Evolutionary conservation across 2,888 invertebrate genomes (phyloP), one percentile per base, ranked within the genome.

Genomic region (Macroteleia sp.): DNA sequence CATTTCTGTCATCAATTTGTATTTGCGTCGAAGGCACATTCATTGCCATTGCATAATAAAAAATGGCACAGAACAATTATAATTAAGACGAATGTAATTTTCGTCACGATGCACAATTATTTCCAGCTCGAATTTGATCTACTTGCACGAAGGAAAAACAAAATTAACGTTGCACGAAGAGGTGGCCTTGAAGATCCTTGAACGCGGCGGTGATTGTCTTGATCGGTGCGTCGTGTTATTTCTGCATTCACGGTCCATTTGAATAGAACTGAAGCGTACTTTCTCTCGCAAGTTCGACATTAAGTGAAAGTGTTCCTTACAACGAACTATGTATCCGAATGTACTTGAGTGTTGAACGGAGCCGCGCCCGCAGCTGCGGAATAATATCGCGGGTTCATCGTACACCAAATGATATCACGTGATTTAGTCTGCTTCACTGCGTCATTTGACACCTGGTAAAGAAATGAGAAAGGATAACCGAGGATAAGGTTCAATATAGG

Each of bases 181-280:
- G n/a, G 17, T 66, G 78, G 74, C 78, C 78, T 78, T 78, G 74
- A 78, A 54, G 74, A 78, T 78, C 78, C 78, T 78, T 78, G 78
- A 78, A 74, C 66, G 69, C 59, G 20, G 32, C 20, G 30, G 44
- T 59, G 54, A 57, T 77, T 67, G 61, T 61, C 66, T 61, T 20
- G 42, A 71, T 71, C 59, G 41, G 50, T 19, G n/a, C 73, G 42
- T 42, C 39, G n/a, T 39, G 67, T 61, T 66, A 61, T 74, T 54
- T 73, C 54, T 61, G 46, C 69, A 64, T 74, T 73, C 74, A 74
- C 70, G 74, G 78, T 78, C 78, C 78, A 78, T 78, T 78, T 70
- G 22, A 48, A 41, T 39, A 48, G 14, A 17, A 25, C 62, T 14
- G 57, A 64, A 25, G 44, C 28, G 66, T 66, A 79, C 79, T 79